phyloP scores from a whole-genome alignment of 64 coral and sea anemone species.

The Stichodactyla mertensii region DNA sequence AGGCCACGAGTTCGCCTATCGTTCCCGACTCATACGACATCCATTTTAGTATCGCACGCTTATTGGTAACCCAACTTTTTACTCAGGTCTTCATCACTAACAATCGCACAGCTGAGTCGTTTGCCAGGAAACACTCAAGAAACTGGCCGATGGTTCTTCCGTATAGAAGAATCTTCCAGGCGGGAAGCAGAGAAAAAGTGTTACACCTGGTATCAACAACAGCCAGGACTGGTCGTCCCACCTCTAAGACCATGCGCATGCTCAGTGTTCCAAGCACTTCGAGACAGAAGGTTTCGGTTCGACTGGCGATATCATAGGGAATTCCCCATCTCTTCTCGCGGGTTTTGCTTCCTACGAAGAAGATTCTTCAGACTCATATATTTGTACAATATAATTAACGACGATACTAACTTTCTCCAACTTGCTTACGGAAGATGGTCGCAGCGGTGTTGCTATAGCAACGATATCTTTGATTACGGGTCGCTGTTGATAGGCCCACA shows the following conservation, averaged over 20 bases:
- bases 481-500: slow-evolving; percentile 1
- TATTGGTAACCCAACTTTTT: neutral
- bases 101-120: neutral
- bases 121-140: neutral
- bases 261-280: neutral
- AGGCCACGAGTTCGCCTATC: neutral
- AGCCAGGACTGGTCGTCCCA: neutral
- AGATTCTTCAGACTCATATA: neutral
- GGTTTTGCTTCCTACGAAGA: neutral
- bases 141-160: slow-evolving; percentile 2
- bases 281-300: slow-evolving; percentile 15
- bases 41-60: neutral
- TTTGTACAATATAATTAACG: neutral
- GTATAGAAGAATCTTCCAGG: neutral
- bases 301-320: neutral
- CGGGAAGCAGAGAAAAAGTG: neutral
- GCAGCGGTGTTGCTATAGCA: neutral
- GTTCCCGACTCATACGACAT: no score
- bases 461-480: neutral
- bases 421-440: neutral
- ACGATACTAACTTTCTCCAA: neutral
- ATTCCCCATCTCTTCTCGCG: neutral
- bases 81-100: neutral
- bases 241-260: slow-evolving; percentile 13
- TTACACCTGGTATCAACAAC: neutral